Percentiles rank a stretch among this genome's conserved stretches.
These are phyloP conservation scores for Hydrotaea cyrtoneurina DNA, from an alignment of 2,888 invertebrate genomes.

Conservation along the genomic window DNA sequence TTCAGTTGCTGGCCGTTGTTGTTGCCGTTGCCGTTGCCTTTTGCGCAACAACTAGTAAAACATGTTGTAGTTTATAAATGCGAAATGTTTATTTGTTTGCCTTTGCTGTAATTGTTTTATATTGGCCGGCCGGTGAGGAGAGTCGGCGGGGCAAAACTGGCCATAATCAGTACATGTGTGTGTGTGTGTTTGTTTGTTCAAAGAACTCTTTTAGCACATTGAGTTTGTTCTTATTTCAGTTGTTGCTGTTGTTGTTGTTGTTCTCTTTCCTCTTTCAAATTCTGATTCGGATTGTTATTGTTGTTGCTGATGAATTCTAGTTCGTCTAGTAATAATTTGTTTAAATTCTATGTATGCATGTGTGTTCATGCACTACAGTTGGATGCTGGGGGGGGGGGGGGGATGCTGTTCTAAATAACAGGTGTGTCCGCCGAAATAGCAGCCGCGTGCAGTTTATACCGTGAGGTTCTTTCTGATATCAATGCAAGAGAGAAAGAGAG, in stretches of 20 bases:
- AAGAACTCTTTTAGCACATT: neutral
- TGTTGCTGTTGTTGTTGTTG: slow-evolving; percentile 4
- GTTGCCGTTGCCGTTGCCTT: slow-evolving; percentile 44
- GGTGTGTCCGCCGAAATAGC: neutral
- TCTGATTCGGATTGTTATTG: neutral
- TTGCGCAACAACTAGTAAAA: slow-evolving; percentile 68
- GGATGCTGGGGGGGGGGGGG: slow-evolving; percentile 23
- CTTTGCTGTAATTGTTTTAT: slow-evolving; percentile 29
- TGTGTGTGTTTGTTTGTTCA: neutral
- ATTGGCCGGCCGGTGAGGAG: neutral
- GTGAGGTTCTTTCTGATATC: no score
- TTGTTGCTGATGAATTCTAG: slow-evolving; percentile 1
- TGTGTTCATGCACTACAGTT: neutral
- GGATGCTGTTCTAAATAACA: neutral
- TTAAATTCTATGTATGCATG: slow-evolving; percentile 23
- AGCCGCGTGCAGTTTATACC: no score
- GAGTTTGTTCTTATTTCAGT: slow-evolving; percentile 20
- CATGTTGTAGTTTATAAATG: slow-evolving; percentile 67
- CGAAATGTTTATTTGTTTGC: slow-evolving; percentile 47
- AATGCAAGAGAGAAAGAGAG: no score
- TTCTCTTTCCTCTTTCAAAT: neutral
- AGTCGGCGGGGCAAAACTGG: neutral
- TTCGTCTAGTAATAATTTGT: slow-evolving; percentile 10
- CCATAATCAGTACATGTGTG: neutral
- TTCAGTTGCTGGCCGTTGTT: slow-evolving; percentile 37